A percentile compares a stretch with the other conserved stretches of the same genome.
These are phyloP conservation scores for Perccottus glenii DNA, from an alignment of 2,113 vertebrate species.

Conservation along the genomic window DNA sequence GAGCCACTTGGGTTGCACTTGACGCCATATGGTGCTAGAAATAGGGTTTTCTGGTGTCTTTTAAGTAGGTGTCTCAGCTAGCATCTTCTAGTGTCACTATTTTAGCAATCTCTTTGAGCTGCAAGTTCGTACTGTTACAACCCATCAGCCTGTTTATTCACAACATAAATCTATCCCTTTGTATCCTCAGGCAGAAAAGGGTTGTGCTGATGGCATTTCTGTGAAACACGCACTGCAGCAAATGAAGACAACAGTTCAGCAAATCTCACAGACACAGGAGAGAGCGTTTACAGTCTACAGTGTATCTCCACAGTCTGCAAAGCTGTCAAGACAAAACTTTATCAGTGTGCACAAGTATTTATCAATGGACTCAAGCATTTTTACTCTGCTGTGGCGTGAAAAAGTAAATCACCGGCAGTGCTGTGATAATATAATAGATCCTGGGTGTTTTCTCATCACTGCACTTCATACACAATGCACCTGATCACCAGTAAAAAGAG, in stretches of 20 bases:
- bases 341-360: neutral
- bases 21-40: too few relatives aligned
- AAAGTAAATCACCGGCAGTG: neutral
- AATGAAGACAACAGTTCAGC: constrained; percentile 29
- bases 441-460: constrained; percentile 2
- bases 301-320: neutral
- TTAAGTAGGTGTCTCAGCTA: too few relatives aligned
- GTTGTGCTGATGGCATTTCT: constrained; percentile 11
- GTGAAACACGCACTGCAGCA: constrained; percentile 40
- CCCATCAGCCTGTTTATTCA: neutral
- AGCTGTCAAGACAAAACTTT: constrained; percentile 3
- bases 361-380: neutral
- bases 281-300: neutral
- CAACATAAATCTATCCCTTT: neutral
- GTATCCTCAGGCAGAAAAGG: constrained; percentile 14
- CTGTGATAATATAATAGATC: neutral
- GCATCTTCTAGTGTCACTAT: too few relatives aligned
- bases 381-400: neutral
- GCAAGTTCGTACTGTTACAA: constrained; percentile 1
- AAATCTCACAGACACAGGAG: constrained; percentile 16
- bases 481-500: constrained; percentile 39
- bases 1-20: too few relatives aligned
- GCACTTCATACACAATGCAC: constrained; percentile 19
- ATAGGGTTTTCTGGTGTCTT: too few relatives aligned
- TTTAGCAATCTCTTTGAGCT: neutral